Evolutionary conservation across 2,797 vertebrate genomes (phyloP).

Genomic region (Danio aesculapii): DNA sequence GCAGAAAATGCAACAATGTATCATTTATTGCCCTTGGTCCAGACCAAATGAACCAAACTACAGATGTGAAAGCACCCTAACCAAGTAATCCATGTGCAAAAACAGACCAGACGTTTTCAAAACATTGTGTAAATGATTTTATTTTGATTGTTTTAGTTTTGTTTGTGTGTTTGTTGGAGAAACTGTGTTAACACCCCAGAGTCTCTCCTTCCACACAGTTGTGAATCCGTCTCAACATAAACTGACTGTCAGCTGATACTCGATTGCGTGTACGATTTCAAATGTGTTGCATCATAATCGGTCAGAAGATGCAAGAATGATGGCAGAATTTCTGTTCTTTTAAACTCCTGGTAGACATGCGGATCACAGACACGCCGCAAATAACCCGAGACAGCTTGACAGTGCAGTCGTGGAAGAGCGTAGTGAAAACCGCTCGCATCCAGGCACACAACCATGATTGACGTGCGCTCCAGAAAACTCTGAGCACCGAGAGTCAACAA

Average conservation of each 20-base stretch:
- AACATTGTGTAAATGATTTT: too few relatives aligned
- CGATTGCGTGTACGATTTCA: conserved; percentile 2
- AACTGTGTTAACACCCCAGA: too few relatives aligned
- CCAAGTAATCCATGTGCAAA: too few relatives aligned
- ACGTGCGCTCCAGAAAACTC: background rate
- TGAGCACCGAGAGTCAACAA: background rate
- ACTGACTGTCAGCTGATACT: background rate
- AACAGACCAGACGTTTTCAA: too few relatives aligned
- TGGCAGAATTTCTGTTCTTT: background rate
- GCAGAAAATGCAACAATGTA: too few relatives aligned
- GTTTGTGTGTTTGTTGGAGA: too few relatives aligned
- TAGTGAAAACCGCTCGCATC: background rate
- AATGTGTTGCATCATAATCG: background rate
- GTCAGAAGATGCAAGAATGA: conserved; percentile 14
- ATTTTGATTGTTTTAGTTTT: too few relatives aligned
- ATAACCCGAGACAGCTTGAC: conserved; percentile 4
- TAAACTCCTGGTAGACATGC: background rate
- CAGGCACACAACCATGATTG: background rate
- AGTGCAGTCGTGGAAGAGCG: background rate
- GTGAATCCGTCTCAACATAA: background rate
- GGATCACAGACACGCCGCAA: background rate
- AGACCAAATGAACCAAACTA: too few relatives aligned
- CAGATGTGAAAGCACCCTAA: too few relatives aligned
- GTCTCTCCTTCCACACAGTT: background rate
- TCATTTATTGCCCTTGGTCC: too few relatives aligned